These are phyloP conservation scores for Drosophila oshimai DNA, from an alignment of 1,140 invertebrate species.

Conservation along the genomic window DNA sequence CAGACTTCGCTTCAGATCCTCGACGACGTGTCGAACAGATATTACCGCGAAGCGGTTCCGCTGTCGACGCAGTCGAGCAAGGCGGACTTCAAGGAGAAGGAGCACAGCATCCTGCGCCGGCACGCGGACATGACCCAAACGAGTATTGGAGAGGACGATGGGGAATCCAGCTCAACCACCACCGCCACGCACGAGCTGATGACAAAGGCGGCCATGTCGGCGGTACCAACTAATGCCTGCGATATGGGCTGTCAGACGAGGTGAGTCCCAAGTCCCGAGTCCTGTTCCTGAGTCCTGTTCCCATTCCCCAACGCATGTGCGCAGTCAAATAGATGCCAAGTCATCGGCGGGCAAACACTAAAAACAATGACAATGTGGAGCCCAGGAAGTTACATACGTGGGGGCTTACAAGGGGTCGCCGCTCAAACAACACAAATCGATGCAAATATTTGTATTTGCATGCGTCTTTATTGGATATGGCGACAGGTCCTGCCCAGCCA, in stretches of 20 bases:
- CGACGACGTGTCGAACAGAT: conserved; percentile 77
- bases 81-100: conserved; percentile 73
- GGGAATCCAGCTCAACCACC: conserved; percentile 64
- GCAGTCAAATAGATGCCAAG: conserved; percentile 60
- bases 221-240: conserved; percentile 68
- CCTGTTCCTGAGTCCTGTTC: not conserved
- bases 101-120: conserved; percentile 74
- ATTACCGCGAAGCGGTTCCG: conserved; percentile 75
- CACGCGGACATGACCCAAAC: conserved; percentile 72
- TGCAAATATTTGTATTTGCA: conserved; percentile 80
- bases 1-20: conserved; percentile 80
- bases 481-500: conserved; percentile 18
- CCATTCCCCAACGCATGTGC: conserved; percentile 19
- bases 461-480: conserved; percentile 60
- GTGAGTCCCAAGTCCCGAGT: conserved; percentile 30
- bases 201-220: conserved; percentile 53
- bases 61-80: conserved; percentile 65
- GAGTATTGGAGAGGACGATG: conserved; percentile 49
- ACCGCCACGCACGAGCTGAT: conserved; percentile 68
- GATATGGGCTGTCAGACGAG: conserved; percentile 83
- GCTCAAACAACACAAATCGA: conserved; percentile 72
- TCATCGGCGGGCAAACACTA: conserved; percentile 64
- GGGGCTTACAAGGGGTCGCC: not conserved
- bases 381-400: conserved; percentile 2
- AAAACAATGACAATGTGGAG: conserved; percentile 57